phyloP scores from a whole-genome alignment of 1,140 invertebrate genomes.

The Pogonomyrmex californicus region DNA sequence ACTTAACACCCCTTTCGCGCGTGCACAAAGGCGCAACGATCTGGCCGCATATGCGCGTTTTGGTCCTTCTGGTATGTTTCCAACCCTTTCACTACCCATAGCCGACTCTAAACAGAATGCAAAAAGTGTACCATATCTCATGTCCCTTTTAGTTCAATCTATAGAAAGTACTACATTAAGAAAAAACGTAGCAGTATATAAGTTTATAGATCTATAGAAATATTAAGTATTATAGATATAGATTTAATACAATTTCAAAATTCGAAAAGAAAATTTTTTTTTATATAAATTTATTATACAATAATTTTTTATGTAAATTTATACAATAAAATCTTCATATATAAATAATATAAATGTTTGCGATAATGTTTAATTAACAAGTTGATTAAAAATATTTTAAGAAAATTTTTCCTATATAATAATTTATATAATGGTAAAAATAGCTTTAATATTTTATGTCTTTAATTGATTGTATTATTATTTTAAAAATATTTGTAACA shows the following conservation, averaged over 20 bases:
- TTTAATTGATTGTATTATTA: neutral
- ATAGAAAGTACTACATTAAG: neutral
- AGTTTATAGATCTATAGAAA: too few relatives aligned
- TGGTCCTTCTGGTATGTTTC: slow-evolving; percentile 23
- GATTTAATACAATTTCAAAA: neutral
- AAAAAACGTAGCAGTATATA: neutral
- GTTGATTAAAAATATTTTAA: neutral
- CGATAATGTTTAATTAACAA: neutral
- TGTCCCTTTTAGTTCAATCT: neutral
- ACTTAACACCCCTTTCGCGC: slow-evolving; percentile 60
- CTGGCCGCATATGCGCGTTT: slow-evolving; percentile 36
- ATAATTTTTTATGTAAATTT: neutral
- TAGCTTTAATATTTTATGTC: neutral
- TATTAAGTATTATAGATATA: too few relatives aligned
- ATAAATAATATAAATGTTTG: neutral
- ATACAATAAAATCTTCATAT: neutral
- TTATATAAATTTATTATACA: neutral
- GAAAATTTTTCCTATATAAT: neutral
- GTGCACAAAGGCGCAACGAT: slow-evolving; percentile 58
- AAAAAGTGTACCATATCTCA: neutral
- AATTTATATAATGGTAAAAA: neutral
- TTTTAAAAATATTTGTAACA: neutral
- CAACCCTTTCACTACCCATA: slow-evolving; percentile 23
- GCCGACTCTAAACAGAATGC: neutral
- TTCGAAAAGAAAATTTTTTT: neutral